Evolutionary conservation across 2,797 vertebrate genomes (phyloP), one percentile per base, ranked within the genome.

Genomic region (Lycodopsis pacificus): DNA sequence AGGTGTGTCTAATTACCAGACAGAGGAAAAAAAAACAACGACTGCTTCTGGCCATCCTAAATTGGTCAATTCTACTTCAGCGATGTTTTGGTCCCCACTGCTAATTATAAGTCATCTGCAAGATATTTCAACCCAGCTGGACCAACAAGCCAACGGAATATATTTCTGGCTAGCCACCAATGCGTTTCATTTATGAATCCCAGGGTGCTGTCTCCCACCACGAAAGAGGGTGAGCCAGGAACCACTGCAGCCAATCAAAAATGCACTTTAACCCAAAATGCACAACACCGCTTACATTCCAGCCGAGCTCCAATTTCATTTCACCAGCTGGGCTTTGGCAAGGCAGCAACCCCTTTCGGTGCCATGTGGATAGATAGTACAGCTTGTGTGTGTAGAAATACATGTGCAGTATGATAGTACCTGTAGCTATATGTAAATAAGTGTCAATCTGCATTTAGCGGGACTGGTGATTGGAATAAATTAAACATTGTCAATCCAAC

Each of bases 201-300:
- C 91, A 86, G 78, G 88, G 81, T 85, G 80, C 85, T 83, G 83
- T 91, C 90, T 90, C 86, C 81, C 80, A 82, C 88, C 82, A 90
- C 69, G 77, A 84, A 92, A 87, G 69, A 79, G 81, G 73, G 73
- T 11, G 79, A 82, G 91, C 86, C 86, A 90, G 87, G 86, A 92
- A 91, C 86, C 90, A 86, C 88, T 93, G 92, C 89, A 94, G 88
- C 92, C 91, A 93, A 95, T 94, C 92, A 94, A 87, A 92, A 93
- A 80, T 72, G 82, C 88, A 85, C 92, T 90, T 83, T 82, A 88
- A 76, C 81, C 88, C 67, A 80, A 82, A 90, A 84, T 90, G 83
- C 93, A 92, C 91, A 93, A 89, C 87, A 53, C 62, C 17, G 77
- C 90, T 89, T 87, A 86, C 88, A 89, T 91, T 92, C 90, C 79